A percentile compares a stretch with the other conserved stretches of the same genome.
phyloP scores from a whole-genome alignment of 2,888 invertebrate genomes.

The Hedychridium roseum region DNA sequence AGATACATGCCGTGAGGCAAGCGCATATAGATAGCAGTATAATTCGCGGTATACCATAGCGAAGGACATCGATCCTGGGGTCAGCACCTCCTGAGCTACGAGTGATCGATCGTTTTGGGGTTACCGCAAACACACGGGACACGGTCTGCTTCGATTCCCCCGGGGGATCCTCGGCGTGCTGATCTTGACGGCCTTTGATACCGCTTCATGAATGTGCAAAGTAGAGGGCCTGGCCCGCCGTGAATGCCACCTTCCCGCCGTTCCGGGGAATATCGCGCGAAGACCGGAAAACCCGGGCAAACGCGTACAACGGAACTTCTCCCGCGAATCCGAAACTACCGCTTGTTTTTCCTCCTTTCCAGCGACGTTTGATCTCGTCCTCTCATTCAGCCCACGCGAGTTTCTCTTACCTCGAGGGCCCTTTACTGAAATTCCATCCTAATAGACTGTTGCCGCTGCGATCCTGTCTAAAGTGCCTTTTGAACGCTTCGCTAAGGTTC shows the following conservation, averaged over 20 bases:
- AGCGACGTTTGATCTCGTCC: slow-evolving; percentile 35
- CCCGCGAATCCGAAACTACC: too few relatives aligned
- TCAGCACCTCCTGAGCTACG: slow-evolving; percentile 36
- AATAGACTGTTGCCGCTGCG: slow-evolving; percentile 32
- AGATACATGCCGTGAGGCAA: too few relatives aligned
- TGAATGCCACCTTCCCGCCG: too few relatives aligned
- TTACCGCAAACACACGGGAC: slow-evolving; percentile 59
- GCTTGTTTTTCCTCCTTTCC: slow-evolving; percentile 33
- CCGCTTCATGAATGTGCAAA: slow-evolving; percentile 60
- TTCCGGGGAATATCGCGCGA: too few relatives aligned
- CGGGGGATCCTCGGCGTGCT: slow-evolving; percentile 38
- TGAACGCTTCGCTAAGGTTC: too few relatives aligned
- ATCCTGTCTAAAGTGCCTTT: too few relatives aligned
- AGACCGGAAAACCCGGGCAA: too few relatives aligned
- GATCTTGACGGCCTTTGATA: slow-evolving; percentile 59
- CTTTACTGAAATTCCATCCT: slow-evolving; percentile 36
- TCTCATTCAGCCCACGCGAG: slow-evolving; percentile 31
- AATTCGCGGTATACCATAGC: slow-evolving; percentile 31
- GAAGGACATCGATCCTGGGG: slow-evolving; percentile 46
- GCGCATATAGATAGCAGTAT: too few relatives aligned
- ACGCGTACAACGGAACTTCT: too few relatives aligned
- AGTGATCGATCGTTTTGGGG: slow-evolving; percentile 61
- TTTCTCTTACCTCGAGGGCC: slow-evolving; percentile 31
- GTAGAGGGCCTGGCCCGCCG: slow-evolving; percentile 23
- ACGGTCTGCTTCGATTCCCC: slow-evolving; percentile 50